Evolutionary conservation across 2,797 vertebrate genomes (phyloP).

Genomic region (Mus caroli): DNA sequence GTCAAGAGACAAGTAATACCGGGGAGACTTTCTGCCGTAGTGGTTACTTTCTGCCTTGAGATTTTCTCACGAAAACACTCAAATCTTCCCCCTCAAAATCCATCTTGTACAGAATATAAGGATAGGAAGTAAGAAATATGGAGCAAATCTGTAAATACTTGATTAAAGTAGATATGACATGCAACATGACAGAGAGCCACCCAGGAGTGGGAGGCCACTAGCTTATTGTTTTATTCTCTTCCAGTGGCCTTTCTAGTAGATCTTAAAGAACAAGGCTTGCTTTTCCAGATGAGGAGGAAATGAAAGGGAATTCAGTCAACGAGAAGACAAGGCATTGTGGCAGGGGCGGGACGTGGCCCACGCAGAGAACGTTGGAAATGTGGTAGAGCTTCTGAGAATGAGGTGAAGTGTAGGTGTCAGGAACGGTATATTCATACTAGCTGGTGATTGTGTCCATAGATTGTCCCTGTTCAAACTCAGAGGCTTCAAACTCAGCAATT

Average conservation of each 20-base stretch:
- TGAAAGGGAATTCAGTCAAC: not conserved
- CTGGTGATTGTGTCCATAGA: not conserved
- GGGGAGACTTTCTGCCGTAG: constrained; percentile 42
- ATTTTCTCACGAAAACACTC: not conserved
- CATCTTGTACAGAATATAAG: constrained; percentile 33
- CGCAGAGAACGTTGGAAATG: not conserved
- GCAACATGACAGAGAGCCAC: not conserved
- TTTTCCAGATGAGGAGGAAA: constrained; percentile 14
- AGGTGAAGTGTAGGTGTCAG: no score
- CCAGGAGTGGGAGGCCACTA: not conserved
- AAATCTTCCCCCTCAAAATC: not conserved
- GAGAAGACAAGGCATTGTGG: not conserved
- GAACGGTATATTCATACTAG: not conserved
- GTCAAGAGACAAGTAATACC: constrained; percentile 14
- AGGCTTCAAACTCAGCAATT: not conserved
- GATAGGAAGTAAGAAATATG: not conserved
- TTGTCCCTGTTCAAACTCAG: not conserved
- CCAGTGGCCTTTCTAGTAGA: not conserved
- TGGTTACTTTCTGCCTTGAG: constrained; percentile 14
- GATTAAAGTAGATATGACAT: not conserved
- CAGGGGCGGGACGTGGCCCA: not conserved
- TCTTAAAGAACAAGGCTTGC: not conserved
- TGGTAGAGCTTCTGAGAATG: not conserved
- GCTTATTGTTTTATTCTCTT: not conserved
- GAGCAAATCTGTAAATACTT: not conserved